Percentiles rank a stretch among this genome's conserved stretches.
Conservation (phyloP, 2,113 vertebrate genomes). For the Meleagris gallopavo region DNA sequence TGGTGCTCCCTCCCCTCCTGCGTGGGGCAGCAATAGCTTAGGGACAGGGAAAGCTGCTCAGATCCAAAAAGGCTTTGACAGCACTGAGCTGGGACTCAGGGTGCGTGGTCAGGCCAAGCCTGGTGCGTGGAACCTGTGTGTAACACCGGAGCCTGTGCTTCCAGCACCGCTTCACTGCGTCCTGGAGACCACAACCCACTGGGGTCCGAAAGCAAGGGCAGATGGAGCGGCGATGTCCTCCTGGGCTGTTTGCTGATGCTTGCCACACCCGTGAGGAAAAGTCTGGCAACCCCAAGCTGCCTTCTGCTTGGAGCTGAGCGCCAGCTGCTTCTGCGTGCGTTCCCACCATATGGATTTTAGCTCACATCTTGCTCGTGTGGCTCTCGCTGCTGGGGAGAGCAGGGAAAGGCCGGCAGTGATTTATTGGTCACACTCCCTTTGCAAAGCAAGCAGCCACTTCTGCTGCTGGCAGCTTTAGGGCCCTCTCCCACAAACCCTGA, state of each 20-base stretch:
- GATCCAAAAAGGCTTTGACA: not conserved
- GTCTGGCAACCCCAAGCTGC: not conserved
- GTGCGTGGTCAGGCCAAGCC: accelerated
- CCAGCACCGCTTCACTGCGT: not conserved
- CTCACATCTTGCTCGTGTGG: not conserved
- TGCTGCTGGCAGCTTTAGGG: not conserved
- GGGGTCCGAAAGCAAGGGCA: not conserved
- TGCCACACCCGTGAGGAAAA: not conserved
- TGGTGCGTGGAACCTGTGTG: not conserved
- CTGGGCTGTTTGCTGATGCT: not conserved
- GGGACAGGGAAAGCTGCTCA: not conserved
- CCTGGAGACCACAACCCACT: not conserved
- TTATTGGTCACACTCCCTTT: not conserved
- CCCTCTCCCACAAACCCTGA: accelerated
- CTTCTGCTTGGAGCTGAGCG: not conserved
- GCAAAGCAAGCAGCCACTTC: not conserved
- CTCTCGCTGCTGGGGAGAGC: not conserved
- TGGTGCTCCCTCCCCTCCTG: not conserved
- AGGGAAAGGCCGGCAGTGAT: not conserved
- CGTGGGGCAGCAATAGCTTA: not conserved
- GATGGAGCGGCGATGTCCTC: not conserved
- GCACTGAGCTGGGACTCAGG: not conserved
- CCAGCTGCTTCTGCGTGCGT: not conserved
- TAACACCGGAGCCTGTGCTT: not conserved
- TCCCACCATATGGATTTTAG: not conserved